A percentile compares a stretch with the other conserved stretches of the same genome.
Conservation (phyloP, 1,140 invertebrate species). For the Drosophila pandora region DNA sequence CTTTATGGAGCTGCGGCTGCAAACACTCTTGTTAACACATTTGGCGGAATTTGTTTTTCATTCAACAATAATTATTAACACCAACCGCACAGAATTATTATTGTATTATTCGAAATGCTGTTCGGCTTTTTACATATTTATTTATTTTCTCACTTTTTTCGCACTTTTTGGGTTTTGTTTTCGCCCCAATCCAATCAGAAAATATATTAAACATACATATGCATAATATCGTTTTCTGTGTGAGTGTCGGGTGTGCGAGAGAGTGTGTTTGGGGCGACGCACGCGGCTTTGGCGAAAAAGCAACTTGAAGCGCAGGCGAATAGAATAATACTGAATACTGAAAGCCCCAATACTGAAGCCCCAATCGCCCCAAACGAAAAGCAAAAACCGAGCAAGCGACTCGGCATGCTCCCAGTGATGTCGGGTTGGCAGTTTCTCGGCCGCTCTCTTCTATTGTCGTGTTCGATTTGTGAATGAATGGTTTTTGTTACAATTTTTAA, state of each 20-base stretch:
- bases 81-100: slow-evolving; percentile 45
- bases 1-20: slow-evolving; percentile 35
- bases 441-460: background rate
- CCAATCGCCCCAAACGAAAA: slow-evolving; percentile 40
- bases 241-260: slow-evolving; percentile 41
- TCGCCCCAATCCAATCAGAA: slow-evolving; percentile 73
- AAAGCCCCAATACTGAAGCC: slow-evolving; percentile 54
- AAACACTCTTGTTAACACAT: slow-evolving; percentile 68
- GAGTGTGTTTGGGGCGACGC: slow-evolving; percentile 34
- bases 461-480: too few relatives aligned
- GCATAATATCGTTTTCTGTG: slow-evolving; percentile 55
- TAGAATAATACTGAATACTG: slow-evolving; percentile 81
- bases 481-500: too few relatives aligned
- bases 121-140: slow-evolving; percentile 40
- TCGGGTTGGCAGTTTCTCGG: background rate
- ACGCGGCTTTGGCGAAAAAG: slow-evolving; percentile 54
- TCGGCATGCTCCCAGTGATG: slow-evolving; percentile 26
- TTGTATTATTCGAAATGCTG: slow-evolving; percentile 27
- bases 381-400: slow-evolving; percentile 22
- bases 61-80: slow-evolving; percentile 53
- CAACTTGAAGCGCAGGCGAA: slow-evolving; percentile 73
- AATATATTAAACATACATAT: slow-evolving; percentile 69
- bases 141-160: slow-evolving; percentile 45
- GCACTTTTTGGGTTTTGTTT: slow-evolving; percentile 59
- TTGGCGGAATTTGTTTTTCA: slow-evolving; percentile 41